Conservation (phyloP, 2,113 vertebrate species). For the Nesoenas mayeri region DNA sequence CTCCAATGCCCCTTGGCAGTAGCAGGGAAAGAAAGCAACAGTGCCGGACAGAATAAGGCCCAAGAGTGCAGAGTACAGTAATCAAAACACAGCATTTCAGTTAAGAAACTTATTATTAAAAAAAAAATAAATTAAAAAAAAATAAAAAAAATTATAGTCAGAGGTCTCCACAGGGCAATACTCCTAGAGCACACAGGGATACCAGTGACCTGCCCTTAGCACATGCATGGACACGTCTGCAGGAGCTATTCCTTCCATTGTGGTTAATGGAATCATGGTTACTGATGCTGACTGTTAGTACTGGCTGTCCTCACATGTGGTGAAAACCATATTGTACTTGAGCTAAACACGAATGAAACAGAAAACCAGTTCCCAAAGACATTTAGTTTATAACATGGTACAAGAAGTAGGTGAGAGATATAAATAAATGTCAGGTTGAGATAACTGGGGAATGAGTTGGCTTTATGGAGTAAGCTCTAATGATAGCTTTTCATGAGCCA, state of each 20-base stretch:
- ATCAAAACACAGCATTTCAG: neutral
- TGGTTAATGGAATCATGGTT: neutral
- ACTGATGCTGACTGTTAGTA: neutral
- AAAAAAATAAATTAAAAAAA: neutral
- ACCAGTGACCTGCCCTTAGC: neutral
- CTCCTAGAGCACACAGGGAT: neutral
- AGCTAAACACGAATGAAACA: neutral
- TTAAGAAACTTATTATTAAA: neutral
- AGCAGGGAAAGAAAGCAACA: neutral
- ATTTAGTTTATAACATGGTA: neutral
- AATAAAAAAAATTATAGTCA: neutral
- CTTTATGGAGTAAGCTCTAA: neutral
- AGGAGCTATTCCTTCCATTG: neutral
- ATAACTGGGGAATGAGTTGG: neutral
- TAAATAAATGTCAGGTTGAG: neutral
- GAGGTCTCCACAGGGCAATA: neutral
- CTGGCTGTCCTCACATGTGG: rapidly evolving
- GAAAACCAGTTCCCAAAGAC: neutral
- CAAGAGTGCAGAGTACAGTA: neutral
- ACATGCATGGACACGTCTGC: too few species aligned
- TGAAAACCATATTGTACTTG: neutral
- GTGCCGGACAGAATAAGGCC: rapidly evolving
- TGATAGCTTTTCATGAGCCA: neutral
- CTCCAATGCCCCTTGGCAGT: rapidly evolving
- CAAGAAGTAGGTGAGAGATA: neutral